Percentiles rank a stretch among this genome's conserved stretches.
Conservation (phyloP, 2,797 vertebrate genomes). For the Catostomus latipinnis region DNA sequence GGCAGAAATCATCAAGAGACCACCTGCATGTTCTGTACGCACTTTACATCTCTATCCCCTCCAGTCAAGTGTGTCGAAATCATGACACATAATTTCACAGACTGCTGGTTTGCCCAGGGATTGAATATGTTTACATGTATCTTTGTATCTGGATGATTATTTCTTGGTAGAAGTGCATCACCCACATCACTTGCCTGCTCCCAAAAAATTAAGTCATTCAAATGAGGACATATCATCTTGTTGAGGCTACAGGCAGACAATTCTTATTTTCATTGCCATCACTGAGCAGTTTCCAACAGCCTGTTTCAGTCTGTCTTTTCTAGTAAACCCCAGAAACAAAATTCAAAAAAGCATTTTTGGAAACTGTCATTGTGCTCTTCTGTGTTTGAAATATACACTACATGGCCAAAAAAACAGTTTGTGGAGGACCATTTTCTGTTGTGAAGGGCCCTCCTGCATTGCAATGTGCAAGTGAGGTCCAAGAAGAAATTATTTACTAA, state of each 20-base stretch:
- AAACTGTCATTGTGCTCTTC: neutral
- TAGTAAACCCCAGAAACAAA: neutral
- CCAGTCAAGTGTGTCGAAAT: conserved; percentile 40
- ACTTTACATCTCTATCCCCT: conserved; percentile 24
- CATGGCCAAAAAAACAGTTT: too few relatives aligned
- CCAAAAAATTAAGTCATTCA: conserved; percentile 8
- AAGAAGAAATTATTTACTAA: too few relatives aligned
- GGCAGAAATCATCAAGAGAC: neutral
- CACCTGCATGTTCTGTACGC: conserved; percentile 4
- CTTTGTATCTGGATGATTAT: conserved; percentile 43
- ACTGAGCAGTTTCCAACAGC: conserved; percentile 15
- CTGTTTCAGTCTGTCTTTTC: neutral
- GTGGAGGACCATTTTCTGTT: too few relatives aligned
- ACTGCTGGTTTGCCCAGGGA: conserved; percentile 29
- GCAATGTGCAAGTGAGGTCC: too few relatives aligned
- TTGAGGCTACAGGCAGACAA: conserved; percentile 16
- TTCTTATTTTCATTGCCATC: conserved; percentile 6
- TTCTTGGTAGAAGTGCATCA: neutral
- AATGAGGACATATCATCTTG: conserved; percentile 16
- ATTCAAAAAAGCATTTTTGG: neutral
- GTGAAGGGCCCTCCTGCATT: too few relatives aligned
- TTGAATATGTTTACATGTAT: conserved; percentile 27
- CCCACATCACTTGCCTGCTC: conserved; percentile 3
- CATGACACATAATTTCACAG: conserved; percentile 40
- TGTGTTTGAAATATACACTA: neutral